Base-by-base conservation (phyloP, 2,888 invertebrate genomes). In the Neocrepidodera transversa region DNA sequence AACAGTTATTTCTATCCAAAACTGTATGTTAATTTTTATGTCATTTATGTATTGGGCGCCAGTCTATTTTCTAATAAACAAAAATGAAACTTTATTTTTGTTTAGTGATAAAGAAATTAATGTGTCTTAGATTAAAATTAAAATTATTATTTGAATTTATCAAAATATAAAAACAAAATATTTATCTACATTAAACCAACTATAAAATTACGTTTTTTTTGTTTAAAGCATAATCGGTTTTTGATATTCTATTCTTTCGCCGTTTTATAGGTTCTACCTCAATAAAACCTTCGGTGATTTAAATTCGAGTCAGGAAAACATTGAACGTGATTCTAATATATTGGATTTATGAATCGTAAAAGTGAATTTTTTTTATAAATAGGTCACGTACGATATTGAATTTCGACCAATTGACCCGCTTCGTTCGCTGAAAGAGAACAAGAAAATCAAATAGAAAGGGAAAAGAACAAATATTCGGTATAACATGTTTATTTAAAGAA, bases 371-470 rank as follows among this genome's bases (percentile, higher is more conserved):
- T 32, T 50, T 36, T 23, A 36, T 26, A 54, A 54, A 54, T 54
- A 36, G 54, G 54, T 54, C 45, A 54, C 54, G 45, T 54, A 53
- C 17, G 7, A 54, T 45, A 54, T 54, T 35, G 36, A 47, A 54
- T 54, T 54, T 47, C 13, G 54, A 20, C 26, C 54, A 36, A 54
- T 54, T 54, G 54, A 36, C 36, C 45, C 26, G 35, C 20, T 32
- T 2, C 11, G 10, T 3, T 13, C 32, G 17, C n/a, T 11, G 23
- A 53, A 14, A 14, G 16, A 43, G 32, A 18, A 54, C 23, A 20
- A 45, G 45, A 23, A 54, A 54, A 54, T 54, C 54, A 36, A 54
- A 54, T 54, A 54, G 36, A 26, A 14, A 16, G 14, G 42, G 36
- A 23, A 13, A 36, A 42, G 16, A 20, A 6, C 8, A 20, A 18